Evolutionary conservation across 1,140 invertebrate species (phyloP).

Genomic region (Drosophila nikananu): DNA sequence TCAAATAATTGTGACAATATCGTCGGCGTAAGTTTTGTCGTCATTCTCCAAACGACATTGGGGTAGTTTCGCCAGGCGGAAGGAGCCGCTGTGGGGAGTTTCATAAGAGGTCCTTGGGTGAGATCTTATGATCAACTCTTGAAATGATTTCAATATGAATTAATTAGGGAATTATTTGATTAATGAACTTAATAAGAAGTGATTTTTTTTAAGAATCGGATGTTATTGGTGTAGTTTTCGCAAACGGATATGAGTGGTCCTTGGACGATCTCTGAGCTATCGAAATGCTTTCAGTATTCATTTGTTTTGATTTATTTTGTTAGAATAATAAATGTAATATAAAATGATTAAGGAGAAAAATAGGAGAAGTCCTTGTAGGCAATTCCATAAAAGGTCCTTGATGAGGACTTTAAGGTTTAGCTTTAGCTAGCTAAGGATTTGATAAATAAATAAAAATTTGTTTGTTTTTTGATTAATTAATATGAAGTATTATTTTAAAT

Average conservation of each 20-base stretch:
- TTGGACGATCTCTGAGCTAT: background rate
- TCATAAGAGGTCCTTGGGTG: background rate
- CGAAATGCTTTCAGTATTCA: background rate
- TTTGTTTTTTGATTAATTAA: too few species aligned
- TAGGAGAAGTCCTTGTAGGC: background rate
- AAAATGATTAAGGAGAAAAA: background rate
- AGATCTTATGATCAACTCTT: background rate
- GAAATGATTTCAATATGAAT: too few species aligned
- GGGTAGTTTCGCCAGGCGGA: slow-evolving; percentile 35
- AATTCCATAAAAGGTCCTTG: background rate
- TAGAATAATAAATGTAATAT: background rate
- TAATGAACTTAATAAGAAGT: background rate
- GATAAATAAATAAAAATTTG: too few species aligned
- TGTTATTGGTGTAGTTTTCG: slow-evolving; percentile 15
- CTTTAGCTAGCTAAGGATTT: too few species aligned
- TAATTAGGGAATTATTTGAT: background rate
- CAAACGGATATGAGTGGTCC: background rate
- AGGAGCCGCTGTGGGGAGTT: background rate
- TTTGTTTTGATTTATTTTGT: background rate
- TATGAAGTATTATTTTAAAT: too few species aligned
- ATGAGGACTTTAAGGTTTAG: background rate
- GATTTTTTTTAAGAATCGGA: background rate
- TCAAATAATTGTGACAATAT: slow-evolving; percentile 11
- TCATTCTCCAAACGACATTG: slow-evolving; percentile 30
- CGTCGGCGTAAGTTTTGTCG: background rate